Evolutionary conservation across 2,888 invertebrate genomes (phyloP), one percentile per base, ranked within the genome.

Genomic region (Caenorhabditis zanzibari): DNA sequence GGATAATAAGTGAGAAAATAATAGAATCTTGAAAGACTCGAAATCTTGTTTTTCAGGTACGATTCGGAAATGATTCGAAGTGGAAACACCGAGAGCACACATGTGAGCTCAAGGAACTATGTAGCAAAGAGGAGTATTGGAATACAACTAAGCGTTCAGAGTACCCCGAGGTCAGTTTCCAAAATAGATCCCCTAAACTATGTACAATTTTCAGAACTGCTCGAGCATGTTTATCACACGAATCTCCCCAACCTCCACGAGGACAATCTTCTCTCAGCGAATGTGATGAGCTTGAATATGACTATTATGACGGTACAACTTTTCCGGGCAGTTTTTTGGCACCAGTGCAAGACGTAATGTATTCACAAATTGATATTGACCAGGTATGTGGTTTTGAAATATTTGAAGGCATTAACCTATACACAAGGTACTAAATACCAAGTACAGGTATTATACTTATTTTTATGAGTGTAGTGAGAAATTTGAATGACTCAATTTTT

Each of bases 311-410:
- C 44, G 88, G 86, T 12, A 88, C 89, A 19, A 82, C 84, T 1
- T 84, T 90, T 44, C 89, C 90, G 6, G 90, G 89, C 10, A 86
- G 86, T 52, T 81, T 90, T 16, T 74, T 90, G 32, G 85, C 86
- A 26, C 89, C 90, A 38, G 80, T 82, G 32, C 72, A 73, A 66
- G 86, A 85, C 59, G 82, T 82, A n/a, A 85, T 89, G 66, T 82
- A 85, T 52, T 88, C 90, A 22, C 88, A 90, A 54, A 91, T 91
- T 66, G 91, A 91, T 84, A 91, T 91, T 41, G 91, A 91, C 69
- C 86, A 88, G 69, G 90, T 90, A 22, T 44, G 71, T 26, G 14
- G 16, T n/a, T 26, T 14, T 22, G 24, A 26, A 32, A 63, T 19
- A 64, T 41, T 12, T n/a, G 59, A 64, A 63, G 49, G 32, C 35